Percentiles rank a stretch among this genome's conserved stretches.
phyloP scores from a whole-genome alignment of 2,113 vertebrate species.

The Hemiprocne comata region DNA sequence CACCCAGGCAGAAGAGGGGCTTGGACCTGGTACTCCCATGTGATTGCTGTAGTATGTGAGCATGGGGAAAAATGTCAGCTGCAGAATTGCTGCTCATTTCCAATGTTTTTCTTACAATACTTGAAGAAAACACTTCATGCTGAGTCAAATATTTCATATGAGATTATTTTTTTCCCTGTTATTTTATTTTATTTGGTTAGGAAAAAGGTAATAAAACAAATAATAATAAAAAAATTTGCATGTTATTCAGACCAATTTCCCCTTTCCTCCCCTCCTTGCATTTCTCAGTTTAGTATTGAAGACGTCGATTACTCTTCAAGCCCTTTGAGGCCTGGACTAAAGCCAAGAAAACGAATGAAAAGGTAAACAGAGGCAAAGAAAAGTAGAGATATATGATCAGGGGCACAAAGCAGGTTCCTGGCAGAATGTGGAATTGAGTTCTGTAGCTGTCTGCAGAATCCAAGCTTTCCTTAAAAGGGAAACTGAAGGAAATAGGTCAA shows the following conservation, averaged over 20 bases:
- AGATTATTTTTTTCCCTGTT: background rate
- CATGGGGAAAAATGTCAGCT: background rate
- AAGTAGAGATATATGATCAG: background rate
- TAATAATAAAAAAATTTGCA: background rate
- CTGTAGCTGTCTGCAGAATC: background rate
- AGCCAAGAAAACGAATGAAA: conserved; percentile 12
- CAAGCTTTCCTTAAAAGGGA: conserved; percentile 49
- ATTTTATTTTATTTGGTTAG: background rate
- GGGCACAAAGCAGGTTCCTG: conserved; percentile 25
- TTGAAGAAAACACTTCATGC: background rate
- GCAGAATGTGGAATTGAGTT: background rate
- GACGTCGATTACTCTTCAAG: background rate
- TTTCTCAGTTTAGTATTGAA: conserved; percentile 5
- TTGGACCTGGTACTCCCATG: background rate
- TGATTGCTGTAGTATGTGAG: accelerated
- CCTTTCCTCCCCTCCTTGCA: background rate
- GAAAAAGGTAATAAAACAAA: background rate
- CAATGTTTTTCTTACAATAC: background rate
- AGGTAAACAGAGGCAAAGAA: conserved; percentile 41
- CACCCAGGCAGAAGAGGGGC: background rate
- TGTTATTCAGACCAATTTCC: background rate
- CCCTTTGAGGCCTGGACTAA: background rate
- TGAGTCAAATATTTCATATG: background rate
- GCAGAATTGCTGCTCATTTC: background rate
- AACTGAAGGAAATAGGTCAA: conserved; percentile 47